A percentile compares a stretch with the other conserved stretches of the same genome.
phyloP scores from a whole-genome alignment of 2,888 invertebrate genomes.

The Leucania comma region DNA sequence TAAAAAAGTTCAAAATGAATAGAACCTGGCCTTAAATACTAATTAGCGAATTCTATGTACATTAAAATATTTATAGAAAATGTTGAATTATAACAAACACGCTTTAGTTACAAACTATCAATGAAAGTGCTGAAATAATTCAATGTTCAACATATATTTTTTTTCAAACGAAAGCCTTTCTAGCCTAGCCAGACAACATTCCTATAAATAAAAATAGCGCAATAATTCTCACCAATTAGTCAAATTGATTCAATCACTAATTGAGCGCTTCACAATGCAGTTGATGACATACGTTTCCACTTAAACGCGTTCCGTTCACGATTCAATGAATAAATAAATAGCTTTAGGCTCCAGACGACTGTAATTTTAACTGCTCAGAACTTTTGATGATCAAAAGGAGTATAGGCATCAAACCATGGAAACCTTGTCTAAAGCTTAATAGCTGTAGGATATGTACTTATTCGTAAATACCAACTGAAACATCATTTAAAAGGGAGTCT shows the following conservation, averaged over 20 bases:
- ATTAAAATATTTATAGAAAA: no score
- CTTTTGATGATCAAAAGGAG: no score
- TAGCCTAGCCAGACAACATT: constrained; percentile 2
- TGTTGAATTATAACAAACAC: no score
- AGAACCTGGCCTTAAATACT: no score
- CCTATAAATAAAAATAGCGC: constrained; percentile 37
- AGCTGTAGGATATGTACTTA: not conserved
- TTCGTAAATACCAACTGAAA: not conserved
- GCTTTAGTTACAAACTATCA: no score
- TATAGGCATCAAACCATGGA: not conserved
- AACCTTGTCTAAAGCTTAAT: not conserved
- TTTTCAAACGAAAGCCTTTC: not conserved
- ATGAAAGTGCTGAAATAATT: no score
- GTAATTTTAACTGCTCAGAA: constrained; percentile 34
- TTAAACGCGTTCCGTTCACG: constrained; percentile 77
- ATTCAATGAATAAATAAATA: constrained; percentile 86
- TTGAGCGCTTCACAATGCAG: constrained; percentile 84
- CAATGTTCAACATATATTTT: not conserved
- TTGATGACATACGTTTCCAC: constrained; percentile 77
- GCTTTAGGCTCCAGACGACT: constrained; percentile 70
- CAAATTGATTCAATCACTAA: constrained; percentile 71
- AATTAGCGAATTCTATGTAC: no score
- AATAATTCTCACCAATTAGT: constrained; percentile 68
- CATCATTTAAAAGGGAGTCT: not conserved
- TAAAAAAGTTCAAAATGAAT: no score